Evolutionary conservation across 2,113 vertebrate species (phyloP).

Genomic region (Callocephalon fimbriatum): DNA sequence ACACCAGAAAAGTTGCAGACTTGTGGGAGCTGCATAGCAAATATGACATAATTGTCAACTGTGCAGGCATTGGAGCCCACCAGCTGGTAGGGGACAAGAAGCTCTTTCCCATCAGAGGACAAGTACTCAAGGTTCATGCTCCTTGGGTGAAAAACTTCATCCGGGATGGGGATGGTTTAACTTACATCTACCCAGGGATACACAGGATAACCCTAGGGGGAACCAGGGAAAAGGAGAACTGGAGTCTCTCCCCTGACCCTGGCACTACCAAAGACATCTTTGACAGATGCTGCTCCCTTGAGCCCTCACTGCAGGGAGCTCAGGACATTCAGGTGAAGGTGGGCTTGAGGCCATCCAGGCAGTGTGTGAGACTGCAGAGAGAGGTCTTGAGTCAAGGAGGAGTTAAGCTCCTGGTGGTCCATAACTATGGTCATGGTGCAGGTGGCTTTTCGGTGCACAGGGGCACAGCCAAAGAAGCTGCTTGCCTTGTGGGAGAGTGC

Average conservation of each 20-base stretch:
- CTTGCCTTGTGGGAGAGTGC: conserved; percentile 79
- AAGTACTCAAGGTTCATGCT: conserved; percentile 87
- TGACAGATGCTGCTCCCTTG: conserved; percentile 82
- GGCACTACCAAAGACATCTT: conserved; percentile 79
- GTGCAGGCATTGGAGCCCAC: conserved; percentile 85
- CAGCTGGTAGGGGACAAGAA: conserved; percentile 75
- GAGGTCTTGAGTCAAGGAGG: conserved; percentile 71
- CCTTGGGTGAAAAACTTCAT: conserved; percentile 94
- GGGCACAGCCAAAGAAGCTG: conserved; percentile 85
- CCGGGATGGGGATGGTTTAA: conserved; percentile 80
- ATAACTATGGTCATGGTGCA: conserved; percentile 91
- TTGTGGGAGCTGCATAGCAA: conserved; percentile 80
- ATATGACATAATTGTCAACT: conserved; percentile 90
- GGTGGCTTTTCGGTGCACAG: conserved; percentile 87
- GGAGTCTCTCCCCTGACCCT: conserved; percentile 78
- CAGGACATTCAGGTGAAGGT: conserved; percentile 76
- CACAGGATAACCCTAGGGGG: conserved; percentile 84
- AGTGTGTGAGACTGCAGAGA: conserved; percentile 78
- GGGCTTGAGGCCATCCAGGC: conserved; percentile 87
- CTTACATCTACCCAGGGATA: conserved; percentile 90
- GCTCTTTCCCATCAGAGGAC: conserved; percentile 85
- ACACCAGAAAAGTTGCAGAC: conserved; percentile 76
- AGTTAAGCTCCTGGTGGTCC: conserved; percentile 79
- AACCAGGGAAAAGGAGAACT: conserved; percentile 82
- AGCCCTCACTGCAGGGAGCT: conserved; percentile 83